A percentile compares a stretch with the other conserved stretches of the same genome.
phyloP scores from a whole-genome alignment of 2,113 vertebrate species.

The Rhinichthys klamathensis region DNA sequence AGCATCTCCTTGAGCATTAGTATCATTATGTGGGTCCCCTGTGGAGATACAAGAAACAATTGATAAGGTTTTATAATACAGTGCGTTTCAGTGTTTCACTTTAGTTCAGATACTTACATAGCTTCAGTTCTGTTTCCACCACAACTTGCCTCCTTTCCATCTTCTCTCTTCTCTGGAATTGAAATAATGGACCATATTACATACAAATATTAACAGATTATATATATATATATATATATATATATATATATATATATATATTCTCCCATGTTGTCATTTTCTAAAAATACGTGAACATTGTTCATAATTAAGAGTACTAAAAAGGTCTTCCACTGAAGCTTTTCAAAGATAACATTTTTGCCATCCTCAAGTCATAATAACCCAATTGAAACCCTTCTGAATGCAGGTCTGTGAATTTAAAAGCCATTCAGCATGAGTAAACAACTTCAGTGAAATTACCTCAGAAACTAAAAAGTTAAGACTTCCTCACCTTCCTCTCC shows the following conservation, averaged over 20 bases:
- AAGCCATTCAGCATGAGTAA: not conserved
- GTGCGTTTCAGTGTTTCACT: not conserved
- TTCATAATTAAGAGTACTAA: not conserved
- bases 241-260: not conserved
- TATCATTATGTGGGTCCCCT: conserved; percentile 95
- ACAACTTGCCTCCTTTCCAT: conserved; percentile 88
- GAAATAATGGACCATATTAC: conserved; percentile 19
- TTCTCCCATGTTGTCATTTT: not conserved
- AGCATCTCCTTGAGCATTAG: conserved; percentile 92
- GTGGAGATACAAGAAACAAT: not conserved
- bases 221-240: not conserved
- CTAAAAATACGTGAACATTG: not conserved
- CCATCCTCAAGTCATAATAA: too few species aligned
- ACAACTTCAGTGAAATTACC: not conserved
- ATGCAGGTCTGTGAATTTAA: not conserved
- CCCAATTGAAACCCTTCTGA: too few species aligned
- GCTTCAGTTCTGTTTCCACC: conserved; percentile 88
- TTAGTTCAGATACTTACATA: conserved; percentile 79
- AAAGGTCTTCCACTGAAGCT: too few species aligned
- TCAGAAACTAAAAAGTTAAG: not conserved
- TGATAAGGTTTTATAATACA: not conserved
- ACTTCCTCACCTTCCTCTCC: conserved; percentile 84
- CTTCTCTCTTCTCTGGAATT: conserved; percentile 86
- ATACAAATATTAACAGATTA: not conserved
- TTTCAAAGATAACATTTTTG: too few species aligned